These are phyloP conservation scores for Leucania comma DNA, from an alignment of 2,888 invertebrate genomes.

Conservation along the genomic window DNA sequence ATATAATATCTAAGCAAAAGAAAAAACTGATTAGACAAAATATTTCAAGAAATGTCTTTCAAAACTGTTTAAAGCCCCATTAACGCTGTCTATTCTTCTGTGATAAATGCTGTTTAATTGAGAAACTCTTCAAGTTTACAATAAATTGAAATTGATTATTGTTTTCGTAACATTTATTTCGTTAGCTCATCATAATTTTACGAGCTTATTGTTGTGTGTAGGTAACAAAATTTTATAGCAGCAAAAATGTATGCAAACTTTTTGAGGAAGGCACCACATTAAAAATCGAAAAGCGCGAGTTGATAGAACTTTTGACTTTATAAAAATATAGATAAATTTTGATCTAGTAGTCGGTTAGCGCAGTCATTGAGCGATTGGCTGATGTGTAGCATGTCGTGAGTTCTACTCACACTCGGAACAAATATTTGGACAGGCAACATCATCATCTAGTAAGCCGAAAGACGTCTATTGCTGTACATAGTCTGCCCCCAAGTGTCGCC, in stretches of 20 bases:
- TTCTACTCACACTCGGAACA: too few relatives aligned
- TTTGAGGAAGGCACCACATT: background rate
- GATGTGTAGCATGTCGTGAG: too few relatives aligned
- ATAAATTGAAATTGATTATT: slow-evolving; percentile 39
- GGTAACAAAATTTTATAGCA: background rate
- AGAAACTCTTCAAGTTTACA: slow-evolving; percentile 26
- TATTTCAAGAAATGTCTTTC: slow-evolving; percentile 28
- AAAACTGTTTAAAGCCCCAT: slow-evolving; percentile 26
- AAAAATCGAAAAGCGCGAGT: too few relatives aligned
- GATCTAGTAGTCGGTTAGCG: too few relatives aligned
- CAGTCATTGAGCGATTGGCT: too few relatives aligned
- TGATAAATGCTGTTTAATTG: slow-evolving; percentile 16
- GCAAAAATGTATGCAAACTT: background rate
- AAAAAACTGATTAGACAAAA: slow-evolving; percentile 14
- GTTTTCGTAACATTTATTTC: slow-evolving; percentile 40
- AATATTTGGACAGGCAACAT: too few relatives aligned
- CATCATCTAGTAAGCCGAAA: too few relatives aligned
- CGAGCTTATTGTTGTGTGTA: slow-evolving; percentile 7
- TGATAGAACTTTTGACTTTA: background rate
- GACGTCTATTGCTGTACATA: too few relatives aligned
- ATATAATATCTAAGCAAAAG: slow-evolving; percentile 6
- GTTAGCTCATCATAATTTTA: slow-evolving; percentile 6
- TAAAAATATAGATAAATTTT: background rate
- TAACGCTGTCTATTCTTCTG: slow-evolving; percentile 13
- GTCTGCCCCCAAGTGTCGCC: too few relatives aligned